These are phyloP conservation scores for Malacoraja senta DNA, from an alignment of 2,797 vertebrate genomes.

Conservation along the genomic window DNA sequence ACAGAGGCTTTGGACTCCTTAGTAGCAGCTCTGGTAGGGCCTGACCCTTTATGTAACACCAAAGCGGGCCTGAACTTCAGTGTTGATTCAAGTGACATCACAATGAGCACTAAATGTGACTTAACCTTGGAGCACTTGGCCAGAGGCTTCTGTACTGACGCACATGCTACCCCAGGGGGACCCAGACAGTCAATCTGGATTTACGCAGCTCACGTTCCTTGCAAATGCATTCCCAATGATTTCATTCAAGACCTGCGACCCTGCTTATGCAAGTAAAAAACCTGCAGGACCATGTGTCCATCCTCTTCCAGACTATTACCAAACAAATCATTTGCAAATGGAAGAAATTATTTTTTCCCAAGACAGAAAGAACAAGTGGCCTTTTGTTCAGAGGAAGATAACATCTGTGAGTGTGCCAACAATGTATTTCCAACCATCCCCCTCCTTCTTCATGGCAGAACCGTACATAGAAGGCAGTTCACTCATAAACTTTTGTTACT, in stretches of 20 bases:
- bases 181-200: too few species aligned
- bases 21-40: too few species aligned
- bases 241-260: neutral
- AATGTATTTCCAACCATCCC: neutral
- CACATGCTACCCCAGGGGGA: too few species aligned
- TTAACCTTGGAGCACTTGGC: too few species aligned
- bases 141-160: too few species aligned
- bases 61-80: too few species aligned
- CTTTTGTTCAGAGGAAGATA: conserved; percentile 21
- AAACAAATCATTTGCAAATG: conserved; percentile 14
- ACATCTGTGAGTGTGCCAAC: neutral
- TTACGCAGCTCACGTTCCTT: too few species aligned
- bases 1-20: too few species aligned
- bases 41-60: too few species aligned
- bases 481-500: neutral
- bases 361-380: neutral
- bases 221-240: neutral
- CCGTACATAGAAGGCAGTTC: neutral
- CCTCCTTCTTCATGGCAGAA: neutral
- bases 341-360: neutral
- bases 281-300: neutral
- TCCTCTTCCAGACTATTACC: neutral
- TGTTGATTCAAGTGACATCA: too few species aligned
- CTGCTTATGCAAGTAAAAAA: neutral
- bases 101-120: too few species aligned